Conservation (phyloP, 2,113 vertebrate genomes). For the Antennarius striatus region DNA sequence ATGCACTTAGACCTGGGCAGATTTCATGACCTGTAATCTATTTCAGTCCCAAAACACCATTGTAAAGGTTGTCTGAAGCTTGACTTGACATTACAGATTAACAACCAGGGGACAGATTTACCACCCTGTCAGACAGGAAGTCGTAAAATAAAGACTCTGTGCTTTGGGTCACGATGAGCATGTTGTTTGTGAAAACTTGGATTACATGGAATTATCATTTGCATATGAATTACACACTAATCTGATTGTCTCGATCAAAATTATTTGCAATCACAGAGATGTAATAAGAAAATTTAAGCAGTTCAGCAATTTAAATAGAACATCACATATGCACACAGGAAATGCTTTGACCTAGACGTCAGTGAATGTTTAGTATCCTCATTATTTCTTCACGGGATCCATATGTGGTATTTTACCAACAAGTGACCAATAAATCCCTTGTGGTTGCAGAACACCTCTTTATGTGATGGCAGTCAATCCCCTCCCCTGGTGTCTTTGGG, state of each 20-base stretch:
- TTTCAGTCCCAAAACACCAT: slow-evolving; percentile 13
- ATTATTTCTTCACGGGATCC: background rate
- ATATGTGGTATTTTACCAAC: background rate
- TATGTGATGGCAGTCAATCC: slow-evolving; percentile 5
- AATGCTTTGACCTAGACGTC: background rate
- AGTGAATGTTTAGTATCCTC: background rate
- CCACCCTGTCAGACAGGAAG: slow-evolving; percentile 11
- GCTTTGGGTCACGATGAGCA: slow-evolving; percentile 1
- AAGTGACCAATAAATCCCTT: background rate
- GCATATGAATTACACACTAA: background rate
- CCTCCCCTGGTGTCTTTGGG: background rate
- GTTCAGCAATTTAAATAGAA: background rate
- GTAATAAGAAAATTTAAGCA: background rate
- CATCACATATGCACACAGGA: background rate
- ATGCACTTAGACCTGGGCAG: slow-evolving; percentile 44
- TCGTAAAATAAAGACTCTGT: background rate
- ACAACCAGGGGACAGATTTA: slow-evolving; percentile 52
- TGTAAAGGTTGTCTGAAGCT: slow-evolving; percentile 46
- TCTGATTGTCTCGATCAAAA: background rate
- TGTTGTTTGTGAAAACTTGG: too few relatives aligned
- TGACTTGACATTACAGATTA: slow-evolving; percentile 64
- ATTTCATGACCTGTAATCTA: slow-evolving; percentile 54
- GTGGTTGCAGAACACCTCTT: slow-evolving; percentile 4
- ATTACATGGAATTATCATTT: background rate
- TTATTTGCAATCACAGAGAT: background rate